These are phyloP conservation scores for Amphilophus citrinellus DNA, from an alignment of 2,113 vertebrate genomes.

Conservation along the genomic window DNA sequence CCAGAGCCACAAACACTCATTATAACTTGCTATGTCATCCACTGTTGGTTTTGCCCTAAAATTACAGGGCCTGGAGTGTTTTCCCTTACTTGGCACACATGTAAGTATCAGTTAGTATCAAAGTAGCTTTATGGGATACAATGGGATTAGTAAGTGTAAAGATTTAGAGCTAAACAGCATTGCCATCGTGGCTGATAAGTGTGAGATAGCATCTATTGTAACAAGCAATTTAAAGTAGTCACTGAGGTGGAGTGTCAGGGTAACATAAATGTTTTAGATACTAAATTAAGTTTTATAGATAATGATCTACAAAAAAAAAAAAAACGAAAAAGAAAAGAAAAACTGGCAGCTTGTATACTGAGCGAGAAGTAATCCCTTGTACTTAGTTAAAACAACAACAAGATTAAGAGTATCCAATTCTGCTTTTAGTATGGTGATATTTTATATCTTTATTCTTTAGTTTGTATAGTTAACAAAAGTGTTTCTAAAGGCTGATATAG, in stretches of 20 bases:
- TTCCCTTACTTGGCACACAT: conserved; percentile 72
- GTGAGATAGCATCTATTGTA: conserved; percentile 60
- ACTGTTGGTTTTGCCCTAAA: conserved; percentile 70
- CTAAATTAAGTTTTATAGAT: conserved; percentile 20
- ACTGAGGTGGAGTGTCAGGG: conserved; percentile 23
- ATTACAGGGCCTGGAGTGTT: conserved; percentile 71
- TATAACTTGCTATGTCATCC: conserved; percentile 73
- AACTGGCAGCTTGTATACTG: neutral
- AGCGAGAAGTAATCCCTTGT: neutral
- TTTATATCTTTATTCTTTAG: neutral
- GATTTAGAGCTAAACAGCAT: conserved; percentile 43
- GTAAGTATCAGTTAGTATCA: conserved; percentile 75
- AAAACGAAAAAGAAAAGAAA: neutral
- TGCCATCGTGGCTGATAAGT: conserved; percentile 66
- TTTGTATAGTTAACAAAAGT: neutral
- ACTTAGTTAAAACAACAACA: conserved; percentile 3
- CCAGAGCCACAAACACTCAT: conserved; percentile 75
- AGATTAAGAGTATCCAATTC: neutral
- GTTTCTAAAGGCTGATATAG: neutral
- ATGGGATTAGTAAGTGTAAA: conserved; percentile 72
- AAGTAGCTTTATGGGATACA: conserved; percentile 71
- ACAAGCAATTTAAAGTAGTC: conserved; percentile 26
- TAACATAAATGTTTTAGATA: conserved; percentile 10
- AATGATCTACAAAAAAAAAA: conserved; percentile 18
- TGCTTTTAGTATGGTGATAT: neutral